Percentiles rank a stretch among this genome's conserved stretches.
These are phyloP conservation scores for Siphamia tubifer DNA, from an alignment of 2,113 vertebrate genomes.

Conservation along the genomic window DNA sequence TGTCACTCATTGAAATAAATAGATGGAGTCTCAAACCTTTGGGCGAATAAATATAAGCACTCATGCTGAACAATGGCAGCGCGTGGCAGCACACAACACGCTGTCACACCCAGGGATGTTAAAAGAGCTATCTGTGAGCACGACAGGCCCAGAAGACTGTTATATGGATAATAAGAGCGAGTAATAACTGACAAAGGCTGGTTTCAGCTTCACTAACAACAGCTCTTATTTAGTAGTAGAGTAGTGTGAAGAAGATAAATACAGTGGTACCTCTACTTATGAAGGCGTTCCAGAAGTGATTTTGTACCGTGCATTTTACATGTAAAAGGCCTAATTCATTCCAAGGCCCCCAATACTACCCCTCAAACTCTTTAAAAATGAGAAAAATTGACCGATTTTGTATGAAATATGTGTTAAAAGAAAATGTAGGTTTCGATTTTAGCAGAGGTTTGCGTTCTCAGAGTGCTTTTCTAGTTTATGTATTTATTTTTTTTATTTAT, in stretches of 20 bases:
- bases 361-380: no score
- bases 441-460: no score
- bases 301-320: no score
- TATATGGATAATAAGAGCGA: not conserved
- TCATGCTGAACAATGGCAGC: slow-evolving; percentile 15
- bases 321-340: no score
- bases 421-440: no score
- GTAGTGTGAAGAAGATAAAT: no score
- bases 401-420: no score
- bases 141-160: not conserved
- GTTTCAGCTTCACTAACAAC: not conserved
- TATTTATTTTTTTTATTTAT: not conserved
- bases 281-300: no score
- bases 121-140: not conserved
- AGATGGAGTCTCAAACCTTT: slow-evolving; percentile 25
- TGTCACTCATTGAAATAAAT: slow-evolving; percentile 41
- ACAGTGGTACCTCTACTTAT: no score
- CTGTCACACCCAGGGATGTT: slow-evolving; percentile 2
- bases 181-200: not conserved
- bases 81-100: not conserved
- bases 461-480: no score
- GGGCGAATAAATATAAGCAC: slow-evolving; percentile 32
- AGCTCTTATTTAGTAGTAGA: not conserved
- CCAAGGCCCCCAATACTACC: no score
- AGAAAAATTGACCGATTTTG: no score